A percentile compares a stretch with the other conserved stretches of the same genome.
These are phyloP conservation scores for Drosophila infuscata DNA, from an alignment of 2,888 invertebrate genomes.

Conservation along the genomic window DNA sequence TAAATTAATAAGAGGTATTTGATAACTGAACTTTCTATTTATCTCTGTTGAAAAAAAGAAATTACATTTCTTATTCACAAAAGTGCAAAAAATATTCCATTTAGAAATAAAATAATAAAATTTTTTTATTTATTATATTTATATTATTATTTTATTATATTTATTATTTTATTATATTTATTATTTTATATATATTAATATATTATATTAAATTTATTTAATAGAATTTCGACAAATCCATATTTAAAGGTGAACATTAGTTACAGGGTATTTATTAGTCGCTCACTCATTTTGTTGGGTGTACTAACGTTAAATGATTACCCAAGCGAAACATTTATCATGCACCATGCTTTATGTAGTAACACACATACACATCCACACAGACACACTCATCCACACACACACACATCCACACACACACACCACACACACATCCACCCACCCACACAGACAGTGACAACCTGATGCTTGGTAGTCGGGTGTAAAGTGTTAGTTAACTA, in stretches of 20 bases:
- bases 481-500: conserved; percentile 57
- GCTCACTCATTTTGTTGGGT: too few relatives aligned
- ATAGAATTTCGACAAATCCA: background rate
- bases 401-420: background rate
- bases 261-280: conserved; percentile 17
- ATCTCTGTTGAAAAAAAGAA: too few relatives aligned
- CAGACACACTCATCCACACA: background rate
- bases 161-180: too few relatives aligned
- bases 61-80: background rate
- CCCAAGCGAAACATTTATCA: conserved; percentile 44
- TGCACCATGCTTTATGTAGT: conserved; percentile 16
- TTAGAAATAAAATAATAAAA: background rate
- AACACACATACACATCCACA: background rate
- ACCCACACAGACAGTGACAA: conserved; percentile 3
- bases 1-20: background rate
- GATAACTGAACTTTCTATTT: background rate
- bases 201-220: too few relatives aligned
- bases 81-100: background rate
- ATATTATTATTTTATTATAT: too few relatives aligned
- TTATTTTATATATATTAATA: too few relatives aligned
- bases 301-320: conserved; percentile 29
- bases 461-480: conserved; percentile 33
- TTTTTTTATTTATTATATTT: too few relatives aligned
- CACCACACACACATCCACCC: background rate
- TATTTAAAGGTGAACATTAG: background rate